Evolutionary conservation across 2,888 invertebrate genomes (phyloP).

Genomic region (Ennomos quercinarius): DNA sequence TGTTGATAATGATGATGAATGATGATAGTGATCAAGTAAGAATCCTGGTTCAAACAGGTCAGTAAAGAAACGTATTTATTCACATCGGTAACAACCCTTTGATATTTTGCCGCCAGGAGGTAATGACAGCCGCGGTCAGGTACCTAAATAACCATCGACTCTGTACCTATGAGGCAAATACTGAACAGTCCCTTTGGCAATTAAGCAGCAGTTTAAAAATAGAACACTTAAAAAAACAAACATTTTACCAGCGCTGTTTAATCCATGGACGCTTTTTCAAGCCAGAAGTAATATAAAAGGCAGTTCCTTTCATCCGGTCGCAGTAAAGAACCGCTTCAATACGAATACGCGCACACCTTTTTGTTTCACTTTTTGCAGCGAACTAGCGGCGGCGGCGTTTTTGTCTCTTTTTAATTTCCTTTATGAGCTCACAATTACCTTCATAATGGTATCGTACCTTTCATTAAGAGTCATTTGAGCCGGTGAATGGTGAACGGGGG

Average conservation of each 20-base stretch:
- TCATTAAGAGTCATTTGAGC: constrained; percentile 79
- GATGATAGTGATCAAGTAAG: too few species aligned
- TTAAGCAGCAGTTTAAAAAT: neutral
- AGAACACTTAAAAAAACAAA: constrained; percentile 25
- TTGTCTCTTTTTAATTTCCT: constrained; percentile 80
- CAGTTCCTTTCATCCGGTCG: constrained; percentile 47
- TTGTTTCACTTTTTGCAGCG: constrained; percentile 52
- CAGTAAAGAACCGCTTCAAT: constrained; percentile 45
- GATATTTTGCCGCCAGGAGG: too few species aligned
- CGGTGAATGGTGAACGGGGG: constrained; percentile 70
- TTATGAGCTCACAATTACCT: constrained; percentile 79
- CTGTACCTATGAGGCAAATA: too few species aligned
- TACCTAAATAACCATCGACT: too few species aligned
- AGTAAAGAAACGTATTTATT: too few species aligned
- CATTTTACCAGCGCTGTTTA: constrained; percentile 29
- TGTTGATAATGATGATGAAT: too few species aligned
- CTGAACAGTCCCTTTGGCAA: too few species aligned
- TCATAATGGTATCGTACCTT: constrained; percentile 80
- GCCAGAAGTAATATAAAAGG: constrained; percentile 31
- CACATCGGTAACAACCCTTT: too few species aligned
- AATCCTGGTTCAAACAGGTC: too few species aligned
- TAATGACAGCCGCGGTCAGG: too few species aligned
- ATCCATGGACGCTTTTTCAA: constrained; percentile 26
- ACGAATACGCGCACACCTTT: constrained; percentile 49
- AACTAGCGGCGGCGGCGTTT: constrained; percentile 53